These are phyloP conservation scores for Tryphoninae sp. DNA, from an alignment of 2,888 invertebrate genomes.

Conservation along the genomic window DNA sequence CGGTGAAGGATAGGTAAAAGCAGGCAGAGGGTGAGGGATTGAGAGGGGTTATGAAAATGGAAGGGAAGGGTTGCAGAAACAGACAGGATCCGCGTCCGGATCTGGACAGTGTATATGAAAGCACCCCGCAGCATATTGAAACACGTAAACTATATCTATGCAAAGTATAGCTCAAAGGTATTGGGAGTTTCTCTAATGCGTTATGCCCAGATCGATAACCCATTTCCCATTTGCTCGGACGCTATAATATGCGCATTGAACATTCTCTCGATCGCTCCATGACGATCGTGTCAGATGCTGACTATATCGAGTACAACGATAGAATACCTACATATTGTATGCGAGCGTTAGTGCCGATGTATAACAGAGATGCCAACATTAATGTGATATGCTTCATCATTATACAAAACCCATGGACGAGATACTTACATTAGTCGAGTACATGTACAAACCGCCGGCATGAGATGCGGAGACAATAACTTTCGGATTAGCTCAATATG, in stretches of 20 bases:
- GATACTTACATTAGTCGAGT: background rate
- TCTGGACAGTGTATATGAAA: conserved; percentile 51
- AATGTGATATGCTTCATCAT: background rate
- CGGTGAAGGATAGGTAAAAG: no score
- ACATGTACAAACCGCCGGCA: background rate
- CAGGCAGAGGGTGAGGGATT: no score
- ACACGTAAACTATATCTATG: background rate
- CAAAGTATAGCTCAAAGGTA: conserved; percentile 5
- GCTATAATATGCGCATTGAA: conserved; percentile 60
- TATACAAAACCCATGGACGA: background rate
- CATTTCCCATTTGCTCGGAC: conserved; percentile 76
- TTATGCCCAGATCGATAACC: conserved; percentile 76
- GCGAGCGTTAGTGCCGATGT: background rate
- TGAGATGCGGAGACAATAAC: background rate
- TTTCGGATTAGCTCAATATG: background rate
- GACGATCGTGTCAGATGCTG: conserved; percentile 59
- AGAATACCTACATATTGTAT: background rate
- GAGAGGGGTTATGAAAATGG: no score
- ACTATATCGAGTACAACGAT: background rate
- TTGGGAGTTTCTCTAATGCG: conserved; percentile 29
- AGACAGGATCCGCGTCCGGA: conserved; percentile 14
- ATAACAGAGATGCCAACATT: background rate
- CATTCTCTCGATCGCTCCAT: conserved; percentile 51
- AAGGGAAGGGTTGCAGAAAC: background rate
- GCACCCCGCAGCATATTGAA: conserved; percentile 37